A percentile compares a stretch with the other conserved stretches of the same genome.
These are phyloP conservation scores for Cuculus canorus DNA, from an alignment of 2,797 vertebrate genomes.

Conservation along the genomic window DNA sequence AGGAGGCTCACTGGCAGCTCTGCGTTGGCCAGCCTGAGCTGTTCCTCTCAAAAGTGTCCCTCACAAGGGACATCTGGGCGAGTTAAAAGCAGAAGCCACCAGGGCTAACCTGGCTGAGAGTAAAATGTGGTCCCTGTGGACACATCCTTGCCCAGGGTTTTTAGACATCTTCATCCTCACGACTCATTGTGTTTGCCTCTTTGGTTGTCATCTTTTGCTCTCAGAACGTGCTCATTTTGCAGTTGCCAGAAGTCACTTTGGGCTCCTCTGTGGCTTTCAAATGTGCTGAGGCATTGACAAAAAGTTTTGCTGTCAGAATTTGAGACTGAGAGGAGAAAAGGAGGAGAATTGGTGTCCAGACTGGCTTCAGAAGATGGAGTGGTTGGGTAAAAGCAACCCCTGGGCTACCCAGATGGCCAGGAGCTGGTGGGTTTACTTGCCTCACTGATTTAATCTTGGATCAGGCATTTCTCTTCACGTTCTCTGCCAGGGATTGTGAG, in stretches of 20 bases:
- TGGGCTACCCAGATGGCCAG: neutral
- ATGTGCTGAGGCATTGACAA: neutral
- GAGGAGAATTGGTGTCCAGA: neutral
- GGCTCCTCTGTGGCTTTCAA: neutral
- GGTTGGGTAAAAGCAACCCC: no score
- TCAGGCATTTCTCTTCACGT: rapidly evolving
- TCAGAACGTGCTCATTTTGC: neutral
- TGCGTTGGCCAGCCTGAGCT: neutral
- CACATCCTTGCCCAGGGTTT: neutral
- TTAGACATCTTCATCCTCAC: neutral
- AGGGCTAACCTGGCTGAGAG: neutral
- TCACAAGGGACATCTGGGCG: neutral
- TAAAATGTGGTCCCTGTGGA: neutral
- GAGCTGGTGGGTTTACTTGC: neutral
- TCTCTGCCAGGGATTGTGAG: rapidly evolving
- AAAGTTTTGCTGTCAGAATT: neutral
- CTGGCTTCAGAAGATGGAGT: neutral
- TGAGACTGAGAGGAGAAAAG: neutral
- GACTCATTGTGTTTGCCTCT: neutral
- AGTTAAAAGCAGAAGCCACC: neutral
- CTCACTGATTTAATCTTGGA: neutral
- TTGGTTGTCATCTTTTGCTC: neutral
- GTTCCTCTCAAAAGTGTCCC: neutral
- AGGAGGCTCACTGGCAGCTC: neutral
- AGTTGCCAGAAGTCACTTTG: neutral